Evolutionary conservation across 2,113 vertebrate genomes (phyloP), one percentile per base, ranked within the genome.

Genomic region (Emydura subglobosa): DNA sequence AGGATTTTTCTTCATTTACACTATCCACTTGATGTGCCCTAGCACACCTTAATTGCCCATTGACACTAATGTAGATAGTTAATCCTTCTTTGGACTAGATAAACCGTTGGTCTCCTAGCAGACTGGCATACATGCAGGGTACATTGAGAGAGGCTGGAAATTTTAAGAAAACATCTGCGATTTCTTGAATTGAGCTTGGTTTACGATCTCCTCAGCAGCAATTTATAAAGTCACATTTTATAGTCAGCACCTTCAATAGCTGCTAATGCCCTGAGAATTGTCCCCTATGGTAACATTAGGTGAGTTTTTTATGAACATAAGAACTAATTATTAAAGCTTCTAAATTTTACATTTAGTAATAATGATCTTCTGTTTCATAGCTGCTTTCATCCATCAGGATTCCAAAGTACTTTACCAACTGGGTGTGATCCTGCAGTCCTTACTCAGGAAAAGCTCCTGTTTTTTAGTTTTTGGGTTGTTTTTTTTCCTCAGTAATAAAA

Each of bases 401-500:
- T 21, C 16, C 39, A 42, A 74, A 42, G 19, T 42, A 42, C 65
- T 39, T 68, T 39, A 68, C 34, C 25, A 42, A 42, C 10, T 42
- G 21, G 68, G n/a, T 74, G 8, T 42, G 39, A 74, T 42, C 61
- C 61, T 68, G 68, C 68, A 74, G 39, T 42, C 10, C 31, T 61
- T 31, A 34, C 11, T 68, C 34, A 68, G 68, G 68, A 42, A 74
- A 74, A 42, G 10, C 8, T 19, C 34, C 34, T 74, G n/a, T 74
- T 74, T 47, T 5, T 47, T 47, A 6, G 47, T 47, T 47, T 47
- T 5, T 47, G 47, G 5, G 5, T 47, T 47, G 44, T 47, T 47
- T 47, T 47, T 47, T 47, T 47, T 47, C 98, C 97, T 97, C 97
- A 97, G 96, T 98, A 98, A 98, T 98, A 98, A 98, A 98, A 98